Base-by-base conservation (phyloP, 2,797 vertebrate species). In the Crocodylus rhombifer region DNA sequence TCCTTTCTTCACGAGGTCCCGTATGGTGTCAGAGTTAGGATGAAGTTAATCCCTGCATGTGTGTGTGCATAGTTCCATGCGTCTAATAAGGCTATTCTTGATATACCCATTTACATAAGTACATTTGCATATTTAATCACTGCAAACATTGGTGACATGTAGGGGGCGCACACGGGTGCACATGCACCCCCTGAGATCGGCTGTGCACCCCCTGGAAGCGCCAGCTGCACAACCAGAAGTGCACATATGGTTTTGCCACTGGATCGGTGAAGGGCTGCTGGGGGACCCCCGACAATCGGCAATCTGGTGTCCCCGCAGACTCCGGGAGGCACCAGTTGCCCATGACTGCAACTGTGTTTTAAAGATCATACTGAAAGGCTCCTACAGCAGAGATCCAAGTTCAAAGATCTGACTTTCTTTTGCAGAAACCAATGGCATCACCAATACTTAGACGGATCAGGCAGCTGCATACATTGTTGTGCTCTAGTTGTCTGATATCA, bases 21-120 rank as follows among this genome's bases (percentile, higher is more conserved):
- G 0, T 25, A 55, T 33, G 0, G 0, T 1, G 3, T 25, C 63
- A 4, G 28, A 30, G 1, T 0, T 1, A n/a, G 28, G 64, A 33
- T 4, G 5, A 61, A 57, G n/a, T 25, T 3, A 51, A 51, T 51
- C 8, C 10, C 26, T 36, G 28, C 1, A 28, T 2, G 6, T 5
- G 0, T 21, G n/a, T 87, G 84, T 25, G 33, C 36, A 28, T 1
- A 51, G 42, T 9, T 51, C 42, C 10, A 9, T 51, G 42, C 9
- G 42, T 51, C 42, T 51, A 51, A 51, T 51, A 51, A 51, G 42
- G 42, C 42, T 51, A 51, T 51, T 51, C 10, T 51, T 23, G 62
- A 7, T 73, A 14, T 20, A 30, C 62, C 79, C 74, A 82, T 23
- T 36, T 71, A 30, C 57, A 36, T 76, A 82, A 4, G 3, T 65